Evolutionary conservation across 2,113 vertebrate species (phyloP), one percentile per base, ranked within the genome.

Genomic region (Zosterops borbonicus): DNA sequence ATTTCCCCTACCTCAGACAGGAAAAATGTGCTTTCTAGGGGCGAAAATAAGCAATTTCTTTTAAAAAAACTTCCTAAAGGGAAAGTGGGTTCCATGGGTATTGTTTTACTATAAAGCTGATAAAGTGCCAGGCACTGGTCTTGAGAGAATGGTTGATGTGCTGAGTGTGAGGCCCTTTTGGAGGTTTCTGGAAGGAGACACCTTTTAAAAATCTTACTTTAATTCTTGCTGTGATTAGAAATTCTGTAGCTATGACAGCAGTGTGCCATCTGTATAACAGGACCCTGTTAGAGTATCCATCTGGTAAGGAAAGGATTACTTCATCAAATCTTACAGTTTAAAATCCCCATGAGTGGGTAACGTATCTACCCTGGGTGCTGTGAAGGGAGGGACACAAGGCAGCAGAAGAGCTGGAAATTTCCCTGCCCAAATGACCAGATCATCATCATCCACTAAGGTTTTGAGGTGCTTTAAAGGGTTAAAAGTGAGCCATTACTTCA

Each of bases 241-340:
- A 83, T 89, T 41, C 37, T 95, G 64, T 59, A 89, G 44, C 56
- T 82, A 28, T 87, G 62, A 71, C 81, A 89, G 78, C 74, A 64
- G 35, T 42, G 31, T 56, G 23, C 62, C 65, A 86, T 60, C 75
- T 76, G 37, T 35, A 35, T 52, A 88, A 80, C 7, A 59, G 78
- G 29, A 69, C 62, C 27, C 50, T 56, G 46, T 62, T 53, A 53
- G 10, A 78, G 37, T 53, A 44, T 53, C 82, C 59, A 49, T 55
- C 82, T 87, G 85, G 49, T 71, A 78, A 79, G 55, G 47, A 71
- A 68, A 86, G 35, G 39, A 81, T 81, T 74, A 65, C 12, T 81
- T 83, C 55, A 69, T 33, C 67, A 89, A 31, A 67, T 69, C 60
- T 65, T 90, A 55, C 5, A 8, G 46, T 56, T 71, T 75, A 50